Evolutionary conservation across 92 coral and sea anemone genomes (phyloP).

Genomic region (Actinostola sp.): DNA sequence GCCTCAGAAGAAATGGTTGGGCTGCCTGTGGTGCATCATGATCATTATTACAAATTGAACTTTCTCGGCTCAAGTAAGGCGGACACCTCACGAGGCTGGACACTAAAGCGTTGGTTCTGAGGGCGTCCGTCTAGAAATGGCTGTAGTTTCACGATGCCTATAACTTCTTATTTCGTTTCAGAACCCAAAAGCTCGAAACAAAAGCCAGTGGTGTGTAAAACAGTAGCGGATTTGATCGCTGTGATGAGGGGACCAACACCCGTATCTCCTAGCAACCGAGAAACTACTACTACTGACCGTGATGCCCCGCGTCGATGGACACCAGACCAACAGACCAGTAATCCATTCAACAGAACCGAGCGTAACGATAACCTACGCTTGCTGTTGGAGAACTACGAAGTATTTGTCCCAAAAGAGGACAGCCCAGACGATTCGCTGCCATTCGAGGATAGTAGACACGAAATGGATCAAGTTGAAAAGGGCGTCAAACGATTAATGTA

Average conservation of each 20-base stretch:
- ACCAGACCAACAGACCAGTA: neutral
- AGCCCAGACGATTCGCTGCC: neutral
- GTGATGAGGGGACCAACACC: slow-evolving; percentile 6
- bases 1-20: too few species aligned
- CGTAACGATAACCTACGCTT: slow-evolving; percentile 15
- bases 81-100: too few species aligned
- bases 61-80: too few species aligned
- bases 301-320: too few species aligned
- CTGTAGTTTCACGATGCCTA: too few species aligned
- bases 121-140: too few species aligned
- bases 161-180: too few species aligned
- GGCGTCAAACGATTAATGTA: too few species aligned
- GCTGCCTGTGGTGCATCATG: too few species aligned
- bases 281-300: neutral
- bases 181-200: neutral
- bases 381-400: slow-evolving; percentile 38
- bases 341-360: neutral
- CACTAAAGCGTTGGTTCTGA: too few species aligned
- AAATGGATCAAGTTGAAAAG: neutral
- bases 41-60: too few species aligned
- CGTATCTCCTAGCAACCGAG: neutral
- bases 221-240: slow-evolving; percentile 35
- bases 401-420: slow-evolving; percentile 22
- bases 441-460: too few species aligned
- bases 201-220: slow-evolving; percentile 14